phyloP scores from a whole-genome alignment of 2,888 invertebrate species.

The Craniophora ligustri region DNA sequence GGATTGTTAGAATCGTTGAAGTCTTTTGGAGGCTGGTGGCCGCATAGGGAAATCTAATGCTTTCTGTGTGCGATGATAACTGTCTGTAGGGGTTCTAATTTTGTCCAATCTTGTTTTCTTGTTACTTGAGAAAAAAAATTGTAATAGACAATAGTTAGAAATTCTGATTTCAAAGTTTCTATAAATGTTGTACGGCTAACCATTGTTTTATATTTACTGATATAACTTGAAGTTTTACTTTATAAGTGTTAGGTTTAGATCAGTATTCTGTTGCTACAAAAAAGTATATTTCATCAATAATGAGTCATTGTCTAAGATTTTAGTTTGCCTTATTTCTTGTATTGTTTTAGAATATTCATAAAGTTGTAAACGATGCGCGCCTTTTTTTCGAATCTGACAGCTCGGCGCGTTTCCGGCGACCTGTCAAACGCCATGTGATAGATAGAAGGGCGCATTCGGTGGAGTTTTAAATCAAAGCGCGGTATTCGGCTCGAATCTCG shows the following conservation, averaged over 20 bases:
- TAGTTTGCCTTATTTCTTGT: constrained; percentile 23
- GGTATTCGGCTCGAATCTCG: constrained; percentile 81
- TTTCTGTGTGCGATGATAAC: too few species aligned
- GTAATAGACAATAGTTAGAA: not conserved
- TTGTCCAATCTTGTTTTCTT: not conserved
- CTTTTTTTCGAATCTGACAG: constrained; percentile 85
- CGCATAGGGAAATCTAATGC: not conserved
- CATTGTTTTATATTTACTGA: constrained; percentile 9
- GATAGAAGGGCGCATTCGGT: constrained; percentile 87
- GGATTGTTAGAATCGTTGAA: constrained; percentile 17
- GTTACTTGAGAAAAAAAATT: not conserved
- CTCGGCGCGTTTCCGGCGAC: constrained; percentile 82
- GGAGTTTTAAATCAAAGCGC: constrained; percentile 87
- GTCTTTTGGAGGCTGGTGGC: constrained; percentile 11
- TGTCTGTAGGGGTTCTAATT: too few species aligned
- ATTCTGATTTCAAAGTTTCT: constrained; percentile 16
- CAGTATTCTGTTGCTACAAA: constrained; percentile 57
- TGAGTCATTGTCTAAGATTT: constrained; percentile 43
- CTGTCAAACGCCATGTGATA: constrained; percentile 89
- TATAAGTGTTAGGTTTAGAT: constrained; percentile 3
- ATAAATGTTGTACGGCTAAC: constrained; percentile 11
- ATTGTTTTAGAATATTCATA: constrained; percentile 55
- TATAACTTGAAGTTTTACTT: constrained; percentile 16
- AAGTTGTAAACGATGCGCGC: constrained; percentile 71
- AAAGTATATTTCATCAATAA: constrained; percentile 47